Conservation (phyloP, 2,797 vertebrate genomes). For the Tokudaia muenninki region DNA sequence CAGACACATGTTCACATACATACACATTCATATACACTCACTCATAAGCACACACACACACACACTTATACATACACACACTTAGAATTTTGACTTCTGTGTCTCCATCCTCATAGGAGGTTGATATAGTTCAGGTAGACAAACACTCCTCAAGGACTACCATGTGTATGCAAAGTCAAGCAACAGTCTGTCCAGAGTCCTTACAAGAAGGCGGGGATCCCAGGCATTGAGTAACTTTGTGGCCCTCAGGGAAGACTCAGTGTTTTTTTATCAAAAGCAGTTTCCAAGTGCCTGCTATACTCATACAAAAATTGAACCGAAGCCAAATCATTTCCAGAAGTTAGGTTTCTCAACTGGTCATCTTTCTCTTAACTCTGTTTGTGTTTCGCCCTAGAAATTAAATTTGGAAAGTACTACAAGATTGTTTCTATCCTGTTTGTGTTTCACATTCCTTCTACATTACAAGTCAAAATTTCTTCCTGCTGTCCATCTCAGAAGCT, state of each 20-base stretch:
- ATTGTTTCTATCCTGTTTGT: conserved; percentile 7
- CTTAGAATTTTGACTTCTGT: neutral
- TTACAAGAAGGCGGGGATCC: neutral
- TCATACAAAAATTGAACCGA: neutral
- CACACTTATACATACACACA: neutral
- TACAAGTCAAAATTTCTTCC: neutral
- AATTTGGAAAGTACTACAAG: neutral
- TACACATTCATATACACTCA: neutral
- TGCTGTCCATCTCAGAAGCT: neutral
- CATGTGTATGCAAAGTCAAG: neutral
- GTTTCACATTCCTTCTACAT: neutral
- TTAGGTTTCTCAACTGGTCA: neutral
- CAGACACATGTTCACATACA: neutral
- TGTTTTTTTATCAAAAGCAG: neutral
- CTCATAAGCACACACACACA: neutral
- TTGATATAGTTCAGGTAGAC: neutral
- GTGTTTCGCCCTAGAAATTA: conserved; percentile 41
- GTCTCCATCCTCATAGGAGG: neutral
- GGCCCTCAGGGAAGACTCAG: neutral
- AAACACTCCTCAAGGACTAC: neutral
- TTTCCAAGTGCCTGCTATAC: neutral
- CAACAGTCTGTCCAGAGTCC: neutral
- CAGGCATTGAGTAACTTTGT: neutral
- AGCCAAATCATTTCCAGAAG: conserved; percentile 34
- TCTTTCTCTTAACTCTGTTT: conserved; percentile 32